Conservation (phyloP, 1,140 invertebrate genomes). For the Chelonus insularis region DNA sequence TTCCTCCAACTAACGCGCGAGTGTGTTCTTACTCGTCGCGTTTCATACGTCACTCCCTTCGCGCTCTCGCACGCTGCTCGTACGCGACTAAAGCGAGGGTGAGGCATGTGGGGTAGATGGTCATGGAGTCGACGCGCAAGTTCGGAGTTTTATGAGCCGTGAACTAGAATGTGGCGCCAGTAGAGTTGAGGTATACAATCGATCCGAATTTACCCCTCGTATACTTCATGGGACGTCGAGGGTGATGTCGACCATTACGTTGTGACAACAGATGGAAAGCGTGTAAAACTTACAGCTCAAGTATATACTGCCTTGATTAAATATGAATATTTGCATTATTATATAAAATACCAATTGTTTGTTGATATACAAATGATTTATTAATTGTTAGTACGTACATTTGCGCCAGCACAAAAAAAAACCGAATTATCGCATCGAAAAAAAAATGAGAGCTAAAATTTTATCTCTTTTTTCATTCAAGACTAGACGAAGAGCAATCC, state of each 20-base stretch:
- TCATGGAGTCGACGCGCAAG: constrained; percentile 7
- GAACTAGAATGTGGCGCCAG: constrained; percentile 11
- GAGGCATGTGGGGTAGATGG: background rate
- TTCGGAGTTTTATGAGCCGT: background rate
- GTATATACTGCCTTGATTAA: no score
- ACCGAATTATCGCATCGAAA: constrained; percentile 1
- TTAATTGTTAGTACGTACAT: constrained; percentile 52
- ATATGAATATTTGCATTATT: no score
- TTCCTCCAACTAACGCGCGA: background rate
- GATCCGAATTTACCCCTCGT: background rate
- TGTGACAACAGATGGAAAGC: no score
- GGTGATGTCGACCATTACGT: no score
- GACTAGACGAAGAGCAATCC: no score
- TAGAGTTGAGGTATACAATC: background rate
- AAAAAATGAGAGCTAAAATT: constrained; percentile 20
- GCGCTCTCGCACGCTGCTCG: background rate
- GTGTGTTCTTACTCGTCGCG: background rate
- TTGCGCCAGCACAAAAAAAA: constrained; percentile 51
- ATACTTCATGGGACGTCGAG: background rate
- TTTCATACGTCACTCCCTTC: background rate
- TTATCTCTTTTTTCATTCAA: constrained; percentile 5
- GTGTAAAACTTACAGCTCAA: no score
- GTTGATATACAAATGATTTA: constrained; percentile 41
- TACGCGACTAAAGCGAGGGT: background rate
- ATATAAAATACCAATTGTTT: background rate